These are phyloP conservation scores for Psittacus erithacus DNA, from an alignment of 2,113 vertebrate species.

Conservation along the genomic window DNA sequence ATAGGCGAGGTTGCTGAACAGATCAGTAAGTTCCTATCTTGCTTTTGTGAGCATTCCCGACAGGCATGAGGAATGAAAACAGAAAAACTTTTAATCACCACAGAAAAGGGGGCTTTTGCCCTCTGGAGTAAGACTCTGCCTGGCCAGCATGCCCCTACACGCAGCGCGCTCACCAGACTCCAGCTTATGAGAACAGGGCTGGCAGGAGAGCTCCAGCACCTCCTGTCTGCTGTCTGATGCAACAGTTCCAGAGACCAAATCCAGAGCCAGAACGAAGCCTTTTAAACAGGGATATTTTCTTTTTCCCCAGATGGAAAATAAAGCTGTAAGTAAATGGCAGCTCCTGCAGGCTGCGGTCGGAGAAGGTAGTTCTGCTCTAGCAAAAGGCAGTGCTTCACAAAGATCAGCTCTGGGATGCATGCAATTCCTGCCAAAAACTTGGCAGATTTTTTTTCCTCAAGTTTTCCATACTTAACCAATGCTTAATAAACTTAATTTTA, in stretches of 20 bases:
- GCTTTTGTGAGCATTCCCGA: not conserved
- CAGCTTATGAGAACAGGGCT: accelerated
- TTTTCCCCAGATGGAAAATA: accelerated
- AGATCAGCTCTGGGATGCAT: accelerated
- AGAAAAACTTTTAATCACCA: not conserved
- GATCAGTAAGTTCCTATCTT: not conserved
- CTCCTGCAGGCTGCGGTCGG: not conserved
- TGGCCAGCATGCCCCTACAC: not conserved
- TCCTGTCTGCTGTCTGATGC: not conserved
- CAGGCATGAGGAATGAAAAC: not conserved
- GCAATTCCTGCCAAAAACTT: not conserved
- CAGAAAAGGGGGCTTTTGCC: not conserved
- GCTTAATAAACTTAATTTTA: not conserved
- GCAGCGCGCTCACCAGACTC: accelerated
- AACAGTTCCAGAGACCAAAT: not conserved
- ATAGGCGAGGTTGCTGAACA: not conserved
- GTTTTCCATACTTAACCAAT: not conserved
- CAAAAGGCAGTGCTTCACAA: not conserved
- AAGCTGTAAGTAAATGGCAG: not conserved
- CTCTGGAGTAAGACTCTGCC: not conserved
- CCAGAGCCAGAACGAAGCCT: not conserved
- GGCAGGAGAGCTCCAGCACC: not conserved
- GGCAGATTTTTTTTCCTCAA: not conserved
- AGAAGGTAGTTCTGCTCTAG: not conserved
- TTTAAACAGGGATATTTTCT: not conserved